Evolutionary conservation across 2,888 invertebrate species (phyloP).

Genomic region (Dicroscelio sp.): DNA sequence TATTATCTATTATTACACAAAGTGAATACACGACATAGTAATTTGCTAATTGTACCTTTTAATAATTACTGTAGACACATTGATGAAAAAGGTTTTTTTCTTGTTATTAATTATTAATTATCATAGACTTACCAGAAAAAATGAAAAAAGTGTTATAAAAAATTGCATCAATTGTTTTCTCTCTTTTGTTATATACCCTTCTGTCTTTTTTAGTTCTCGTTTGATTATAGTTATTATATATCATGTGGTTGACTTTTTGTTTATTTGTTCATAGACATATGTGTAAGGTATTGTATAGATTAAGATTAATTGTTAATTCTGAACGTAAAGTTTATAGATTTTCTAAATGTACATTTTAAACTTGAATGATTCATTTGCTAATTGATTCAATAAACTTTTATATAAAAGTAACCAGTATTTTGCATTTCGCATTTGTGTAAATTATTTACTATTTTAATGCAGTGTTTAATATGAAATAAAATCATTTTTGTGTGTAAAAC

Average conservation of each 20-base stretch:
- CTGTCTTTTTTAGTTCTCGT: conserved; percentile 62
- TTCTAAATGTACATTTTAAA: conserved; percentile 77
- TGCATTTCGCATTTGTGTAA: conserved; percentile 33
- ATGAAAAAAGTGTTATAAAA: conserved; percentile 91
- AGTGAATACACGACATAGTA: conserved; percentile 91
- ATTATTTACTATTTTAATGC: neutral
- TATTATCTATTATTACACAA: conserved; percentile 91
- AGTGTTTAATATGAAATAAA: too few species aligned
- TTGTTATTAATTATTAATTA: conserved; percentile 91
- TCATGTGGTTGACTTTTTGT: conserved; percentile 61
- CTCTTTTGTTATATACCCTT: conserved; percentile 72
- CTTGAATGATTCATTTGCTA: conserved; percentile 74
- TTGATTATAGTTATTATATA: conserved; percentile 57
- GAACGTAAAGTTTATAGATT: conserved; percentile 77
- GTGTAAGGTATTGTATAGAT: conserved; percentile 74
- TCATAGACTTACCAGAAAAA: conserved; percentile 91
- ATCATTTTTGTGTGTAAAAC: too few species aligned
- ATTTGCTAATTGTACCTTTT: conserved; percentile 91
- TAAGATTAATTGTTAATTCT: conserved; percentile 78
- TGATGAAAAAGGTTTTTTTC: conserved; percentile 90
- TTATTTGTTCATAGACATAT: conserved; percentile 69
- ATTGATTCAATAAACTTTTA: conserved; percentile 76
- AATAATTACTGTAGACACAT: conserved; percentile 91
- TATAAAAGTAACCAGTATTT: conserved; percentile 64
- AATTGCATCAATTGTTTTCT: conserved; percentile 89